A percentile compares a stretch with the other conserved stretches of the same genome.
Evolutionary conservation across 2,113 vertebrate genomes (phyloP).

Genomic region (Piaya cayana): DNA sequence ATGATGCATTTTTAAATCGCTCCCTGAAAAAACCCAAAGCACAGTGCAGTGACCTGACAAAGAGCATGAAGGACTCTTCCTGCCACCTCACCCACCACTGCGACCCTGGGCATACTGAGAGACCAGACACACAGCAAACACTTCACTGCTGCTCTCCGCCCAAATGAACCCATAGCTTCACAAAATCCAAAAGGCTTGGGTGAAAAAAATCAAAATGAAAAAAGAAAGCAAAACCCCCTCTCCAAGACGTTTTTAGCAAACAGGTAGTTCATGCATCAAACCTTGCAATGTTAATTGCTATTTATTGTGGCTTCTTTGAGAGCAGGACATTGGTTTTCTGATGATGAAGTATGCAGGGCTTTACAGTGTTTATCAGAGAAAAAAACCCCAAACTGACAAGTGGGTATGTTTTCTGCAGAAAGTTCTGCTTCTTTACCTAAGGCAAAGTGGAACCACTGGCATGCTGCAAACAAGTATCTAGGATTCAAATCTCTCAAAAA

Average conservation of each 20-base stretch:
- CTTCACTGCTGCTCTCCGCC: not conserved
- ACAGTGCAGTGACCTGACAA: not conserved
- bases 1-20: not conserved
- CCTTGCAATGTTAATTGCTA: not conserved
- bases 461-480: not conserved
- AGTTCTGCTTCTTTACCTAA: not conserved
- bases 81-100: accelerated
- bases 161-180: not conserved
- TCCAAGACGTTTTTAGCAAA: not conserved
- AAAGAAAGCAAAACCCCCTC: not conserved
- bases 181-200: not conserved
- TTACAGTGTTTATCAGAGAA: accelerated
- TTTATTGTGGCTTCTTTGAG: not conserved
- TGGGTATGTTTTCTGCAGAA: not conserved
- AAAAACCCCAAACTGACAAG: not conserved
- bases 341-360: not conserved
- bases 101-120: accelerated
- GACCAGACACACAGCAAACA: not conserved
- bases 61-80: accelerated
- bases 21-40: not conserved
- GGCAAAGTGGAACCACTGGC: not conserved
- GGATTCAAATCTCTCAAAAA: not conserved
- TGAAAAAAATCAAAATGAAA: not conserved
- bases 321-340: not conserved
- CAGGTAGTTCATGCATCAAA: not conserved